Base-by-base conservation (phyloP, 2,113 vertebrate species). In the Platichthys flesus region DNA sequence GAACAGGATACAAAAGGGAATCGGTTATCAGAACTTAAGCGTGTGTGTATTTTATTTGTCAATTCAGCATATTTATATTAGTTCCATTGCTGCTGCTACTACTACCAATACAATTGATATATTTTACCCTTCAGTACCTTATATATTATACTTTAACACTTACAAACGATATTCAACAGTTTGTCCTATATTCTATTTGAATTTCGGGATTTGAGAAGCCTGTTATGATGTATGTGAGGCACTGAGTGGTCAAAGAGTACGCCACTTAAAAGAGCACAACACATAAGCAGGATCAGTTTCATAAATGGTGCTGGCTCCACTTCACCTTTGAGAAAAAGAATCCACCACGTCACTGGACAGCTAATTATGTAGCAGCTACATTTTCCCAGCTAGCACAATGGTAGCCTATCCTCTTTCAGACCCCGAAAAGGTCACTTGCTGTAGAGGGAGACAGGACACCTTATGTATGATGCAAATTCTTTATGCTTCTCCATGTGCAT, bases 281-380 rank as follows among this genome's bases (percentile, higher is more conserved):
- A 84, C 78, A 83, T 75, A 79, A 78, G 60, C 54, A 84, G 90
- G 83, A 91, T 94, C 85, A 57, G 73, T 93, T 93, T 91, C 93
- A 91, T 79, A 78, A 83, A 80, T 47, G 63, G 74, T 66, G 74
- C 70, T 21, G 69, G 68, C 89, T 87, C 64, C 89, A 79, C 77
- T 90, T 91, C 63, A 83, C 52, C 83, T 83, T 59, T 77, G 72
- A 78, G 23, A 71, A 74, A 83, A 85, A 79, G 74, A 56, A 74
- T 65, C 61, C 63, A 47, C 23, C 37, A 78, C 24, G 52, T 90
- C 87, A 92, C 66, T 54, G 62, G 70, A 81, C 58, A 64, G 49
- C 73, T 86, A 85, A 88, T 93, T 90, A 90, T 82, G 68, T 74
- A 78, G 78, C 74, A 58, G 80, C 87, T 88, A 72, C 86, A 85